A percentile compares a stretch with the other conserved stretches of the same genome.
Evolutionary conservation across 2,113 vertebrate genomes (phyloP).

Genomic region (Phainopepla nitens): DNA sequence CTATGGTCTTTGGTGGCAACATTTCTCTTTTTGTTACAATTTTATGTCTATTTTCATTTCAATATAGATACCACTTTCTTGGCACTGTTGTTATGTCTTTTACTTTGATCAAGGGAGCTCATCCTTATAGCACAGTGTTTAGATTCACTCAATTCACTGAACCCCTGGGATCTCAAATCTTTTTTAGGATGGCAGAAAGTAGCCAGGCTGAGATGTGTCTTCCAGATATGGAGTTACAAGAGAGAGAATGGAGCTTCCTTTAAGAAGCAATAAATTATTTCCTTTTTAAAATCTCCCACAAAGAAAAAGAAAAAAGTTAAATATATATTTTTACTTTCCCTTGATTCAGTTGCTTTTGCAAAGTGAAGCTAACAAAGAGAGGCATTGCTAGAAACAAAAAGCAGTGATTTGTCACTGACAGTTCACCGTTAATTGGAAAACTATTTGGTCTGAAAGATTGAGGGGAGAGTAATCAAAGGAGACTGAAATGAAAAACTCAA

Average conservation of each 20-base stretch:
- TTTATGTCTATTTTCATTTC: background rate
- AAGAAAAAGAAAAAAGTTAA: background rate
- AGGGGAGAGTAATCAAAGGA: background rate
- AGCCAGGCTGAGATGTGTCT: background rate
- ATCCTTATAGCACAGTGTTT: background rate
- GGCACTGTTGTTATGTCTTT: background rate
- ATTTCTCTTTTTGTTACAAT: background rate
- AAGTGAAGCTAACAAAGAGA: background rate
- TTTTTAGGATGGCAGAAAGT: background rate
- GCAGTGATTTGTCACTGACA: constrained; percentile 1
- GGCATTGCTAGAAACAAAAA: constrained; percentile 18
- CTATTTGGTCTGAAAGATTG: background rate
- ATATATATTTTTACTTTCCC: background rate
- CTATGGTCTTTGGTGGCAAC: background rate
- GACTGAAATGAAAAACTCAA: background rate
- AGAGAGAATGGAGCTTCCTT: background rate
- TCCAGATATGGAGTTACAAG: background rate
- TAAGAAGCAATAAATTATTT: background rate
- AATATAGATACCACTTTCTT: background rate
- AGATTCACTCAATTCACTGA: background rate
- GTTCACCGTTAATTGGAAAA: background rate
- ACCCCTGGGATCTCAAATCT: background rate
- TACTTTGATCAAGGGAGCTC: background rate
- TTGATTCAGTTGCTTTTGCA: background rate
- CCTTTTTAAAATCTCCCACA: background rate